Evolutionary conservation across 2,113 vertebrate species (phyloP).

Genomic region (Seriola quinqueradiata): DNA sequence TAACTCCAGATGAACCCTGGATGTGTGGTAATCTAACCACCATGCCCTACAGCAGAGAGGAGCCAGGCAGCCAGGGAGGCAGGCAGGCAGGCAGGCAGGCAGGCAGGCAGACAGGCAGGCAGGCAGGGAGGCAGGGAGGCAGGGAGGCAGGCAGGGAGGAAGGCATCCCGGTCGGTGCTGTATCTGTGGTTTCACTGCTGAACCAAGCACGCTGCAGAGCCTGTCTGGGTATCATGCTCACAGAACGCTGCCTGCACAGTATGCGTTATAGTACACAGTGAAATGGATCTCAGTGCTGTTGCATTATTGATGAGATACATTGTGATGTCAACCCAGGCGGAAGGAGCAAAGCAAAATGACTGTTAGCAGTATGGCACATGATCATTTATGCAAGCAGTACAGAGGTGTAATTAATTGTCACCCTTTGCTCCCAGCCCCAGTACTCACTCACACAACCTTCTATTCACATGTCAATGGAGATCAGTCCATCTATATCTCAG

Average conservation of each 20-base stretch:
- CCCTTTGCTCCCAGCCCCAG: conserved; percentile 64
- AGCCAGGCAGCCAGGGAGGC: conserved; percentile 33
- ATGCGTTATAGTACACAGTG: conserved; percentile 63
- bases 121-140: conserved; percentile 26
- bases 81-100: conserved; percentile 20
- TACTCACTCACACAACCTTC: conserved; percentile 48
- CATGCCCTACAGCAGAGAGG: conserved; percentile 69
- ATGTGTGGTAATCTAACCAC: conserved; percentile 74
- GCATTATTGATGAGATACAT: conserved; percentile 84
- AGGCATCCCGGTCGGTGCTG: conserved; percentile 41
- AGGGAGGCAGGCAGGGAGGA: conserved; percentile 21
- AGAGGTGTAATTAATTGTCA: conserved; percentile 78
- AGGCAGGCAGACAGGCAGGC: conserved; percentile 16
- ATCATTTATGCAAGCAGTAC: conserved; percentile 74
- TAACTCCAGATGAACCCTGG: conserved; percentile 79
- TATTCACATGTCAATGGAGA: conserved; percentile 56
- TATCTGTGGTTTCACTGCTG: conserved; percentile 39
- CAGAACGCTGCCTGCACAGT: conserved; percentile 44
- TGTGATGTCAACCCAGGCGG: conserved; percentile 81
- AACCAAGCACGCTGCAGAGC: conserved; percentile 38
- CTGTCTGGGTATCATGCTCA: conserved; percentile 60
- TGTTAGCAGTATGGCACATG: conserved; percentile 72
- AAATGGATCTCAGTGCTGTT: conserved; percentile 75
- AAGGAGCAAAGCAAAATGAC: conserved; percentile 81
- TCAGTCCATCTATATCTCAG: conserved; percentile 32